Evolutionary conservation across 2,113 vertebrate species (phyloP), one percentile per base, ranked within the genome.

Genomic region (Ophthalmotilapia sp.): DNA sequence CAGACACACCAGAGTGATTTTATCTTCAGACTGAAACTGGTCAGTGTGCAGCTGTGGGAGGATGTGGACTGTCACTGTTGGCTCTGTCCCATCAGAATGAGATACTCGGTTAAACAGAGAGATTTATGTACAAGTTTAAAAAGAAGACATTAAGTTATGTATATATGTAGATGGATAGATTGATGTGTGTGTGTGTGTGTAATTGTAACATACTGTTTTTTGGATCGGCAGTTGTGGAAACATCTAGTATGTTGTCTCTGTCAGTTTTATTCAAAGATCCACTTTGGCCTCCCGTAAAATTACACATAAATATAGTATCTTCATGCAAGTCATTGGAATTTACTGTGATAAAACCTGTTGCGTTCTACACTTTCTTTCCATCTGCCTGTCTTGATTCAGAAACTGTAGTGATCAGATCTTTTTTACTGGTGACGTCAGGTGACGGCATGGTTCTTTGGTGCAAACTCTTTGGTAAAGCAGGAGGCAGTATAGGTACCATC

Each of bases 381-480:
- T 53, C 42, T 1, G 2, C 17, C 1, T 5, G 7, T 5, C 23
- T 6, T 40, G 9, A n/a, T 36, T 5, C 3, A 31, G 13, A 3
- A 7, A 5, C 3, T 8, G 53, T 90, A 6, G 2, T 42, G 58
- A 83, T 12, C 36, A 82, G 14, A 1, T 26, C 2, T 6, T 3
- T 7, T 49, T 4, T 17, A 12, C 9, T 2, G 7, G 2, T 4
- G 15, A 93, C 1, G 42, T 81, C 11, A 33, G 31, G 31, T 55
- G 53, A 55, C 3, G 2, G 60, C 10, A 62, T 83, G 36, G 0
- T 1, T 1, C 6, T 87, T 84, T 42, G 96, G 96, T 13, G 89
- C 68, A 94, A 96, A 97, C 14, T 91, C 84, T 82, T 62, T 84
- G 86, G 95, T 94, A 86, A 93, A 68, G 89, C 96, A 97, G 89